Base-by-base conservation (phyloP, 1,140 invertebrate species). In the Pogonus chalceus region DNA sequence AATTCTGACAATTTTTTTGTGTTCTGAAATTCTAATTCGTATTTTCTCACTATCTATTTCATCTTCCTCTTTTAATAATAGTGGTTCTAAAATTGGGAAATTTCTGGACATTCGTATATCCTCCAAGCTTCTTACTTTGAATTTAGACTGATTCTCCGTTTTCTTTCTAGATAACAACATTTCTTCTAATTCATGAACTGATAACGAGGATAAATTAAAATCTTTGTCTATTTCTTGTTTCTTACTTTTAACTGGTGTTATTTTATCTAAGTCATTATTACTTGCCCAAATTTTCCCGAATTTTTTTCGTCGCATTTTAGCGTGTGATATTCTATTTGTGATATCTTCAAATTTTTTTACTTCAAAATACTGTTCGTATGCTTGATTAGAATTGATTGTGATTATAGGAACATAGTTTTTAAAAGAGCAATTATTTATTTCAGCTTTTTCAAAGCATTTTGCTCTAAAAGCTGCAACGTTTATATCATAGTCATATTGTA, bases 1-100 rank as follows among this genome's bases (percentile, higher is more conserved):
- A 53, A 78, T 71, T 55, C 67, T 69, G 1, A 72, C 61, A 54
- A 77, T 68, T 59, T 74, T 76, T 10, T 72, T 62, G 49, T 75
- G 68, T 54, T 78, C 73, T 10, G 66, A 65, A 37, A 66, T 65
- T 23, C 62, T 61, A 20, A 68, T 53, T 26, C 62, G 56, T 48
- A 39, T 65, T 69, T 24, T 67, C 66, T 2, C 18, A 49, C 22
- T 54, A 54, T 31, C 58, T 58, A 21, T 59, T 60, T 52, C 52
- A 61, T 51, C 56, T 49, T 21, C 47, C 62, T 43, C 57, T 68
- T 69, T 66, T 23, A 75, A 56, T 2, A 77, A 49, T 43, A 77
- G 54, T 9, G 76, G 77, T 55, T 79, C 73, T 22, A 78, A 59
- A 23, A 78, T 74, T 9, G 67, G 61, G 35, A 64, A 59, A 49